Base-by-base conservation (phyloP, 2,113 vertebrate genomes). In the Sclerurus mexicanus region DNA sequence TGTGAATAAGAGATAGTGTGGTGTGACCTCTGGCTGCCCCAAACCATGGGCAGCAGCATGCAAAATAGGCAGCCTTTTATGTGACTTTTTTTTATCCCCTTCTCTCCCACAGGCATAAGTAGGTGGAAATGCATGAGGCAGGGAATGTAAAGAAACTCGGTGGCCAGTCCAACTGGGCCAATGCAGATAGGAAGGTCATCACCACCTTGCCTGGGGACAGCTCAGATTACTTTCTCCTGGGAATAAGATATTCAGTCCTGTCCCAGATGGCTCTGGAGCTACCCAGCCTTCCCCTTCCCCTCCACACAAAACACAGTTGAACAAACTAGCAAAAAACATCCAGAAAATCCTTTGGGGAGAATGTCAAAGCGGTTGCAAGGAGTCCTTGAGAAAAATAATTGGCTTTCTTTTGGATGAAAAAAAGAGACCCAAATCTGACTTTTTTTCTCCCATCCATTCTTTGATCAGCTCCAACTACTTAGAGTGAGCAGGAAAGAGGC, bases 351-450 rank as follows among this genome's bases (percentile, higher is more conserved):
- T 90, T 63, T 92, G 89, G 96, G 83, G 50, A 92, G 21, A 84
- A 35, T 64, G 95, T 86, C 89, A 92, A 90, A 81, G 72, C 7
- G 4, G 55, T 85, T 90, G 33, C 90, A 89, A 92, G 68, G 27
- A 96, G 50, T 81, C 68, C 88, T 95, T 92, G 72, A 92, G 64
- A 95, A 92, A 96, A 95, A 95, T 92, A 96, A 94, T 67, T 95
- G 86, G 23, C 86, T 84, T 95, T 71, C 75, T 93, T 95, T 66
- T n/a, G 68, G 62, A 79, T 66, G 13, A 72, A 85, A 87, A 93
- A 85, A 87, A 77, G 50, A 90, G 35, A 72, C 39, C 30, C 35
- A 91, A 71, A 88, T 71, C 79, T 69, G 37, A 77, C 46, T 72
- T 50, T 28, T 52, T 56, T 2, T 1, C 44, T 71, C 23, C 31